Conservation (phyloP, 2,797 vertebrate species). For the Nannoperca australis region DNA sequence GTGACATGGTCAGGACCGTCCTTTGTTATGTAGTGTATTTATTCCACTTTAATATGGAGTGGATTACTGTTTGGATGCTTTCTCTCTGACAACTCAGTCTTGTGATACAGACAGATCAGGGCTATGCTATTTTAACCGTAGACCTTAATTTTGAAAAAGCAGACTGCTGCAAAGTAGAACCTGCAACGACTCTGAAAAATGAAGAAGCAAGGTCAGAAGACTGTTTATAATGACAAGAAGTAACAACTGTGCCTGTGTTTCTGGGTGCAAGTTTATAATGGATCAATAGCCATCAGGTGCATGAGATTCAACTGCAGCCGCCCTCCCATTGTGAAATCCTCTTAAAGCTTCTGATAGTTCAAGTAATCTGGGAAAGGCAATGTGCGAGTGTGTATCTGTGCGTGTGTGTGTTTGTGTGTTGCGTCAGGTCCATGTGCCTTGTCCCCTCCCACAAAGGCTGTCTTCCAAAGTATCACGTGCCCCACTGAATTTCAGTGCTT, state of each 20-base stretch:
- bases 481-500: slow-evolving; percentile 25
- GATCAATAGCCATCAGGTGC: slow-evolving; percentile 80
- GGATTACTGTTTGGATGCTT: slow-evolving; percentile 24
- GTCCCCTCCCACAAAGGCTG: slow-evolving; percentile 60
- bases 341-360: slow-evolving; percentile 77
- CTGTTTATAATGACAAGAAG: slow-evolving; percentile 46
- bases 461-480: slow-evolving; percentile 62
- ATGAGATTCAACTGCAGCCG: slow-evolving; percentile 69
- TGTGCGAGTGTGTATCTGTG: slow-evolving; percentile 37
- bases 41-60: slow-evolving; percentile 22
- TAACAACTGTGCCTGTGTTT: slow-evolving; percentile 31
- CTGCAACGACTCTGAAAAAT: slow-evolving; percentile 15
- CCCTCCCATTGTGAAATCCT: slow-evolving; percentile 75
- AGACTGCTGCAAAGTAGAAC: not conserved
- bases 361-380: slow-evolving; percentile 73
- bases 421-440: slow-evolving; percentile 60
- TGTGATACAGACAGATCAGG: not conserved
- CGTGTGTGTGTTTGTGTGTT: slow-evolving; percentile 47
- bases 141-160: slow-evolving; percentile 10
- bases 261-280: slow-evolving; percentile 54
- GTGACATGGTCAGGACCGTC: not conserved
- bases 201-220: slow-evolving; percentile 40
- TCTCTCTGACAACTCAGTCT: slow-evolving; percentile 11
- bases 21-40: not conserved
- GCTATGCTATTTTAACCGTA: slow-evolving; percentile 16